These are phyloP conservation scores for Rhyacichthys aspro DNA, from an alignment of 2,797 vertebrate species.

Conservation along the genomic window DNA sequence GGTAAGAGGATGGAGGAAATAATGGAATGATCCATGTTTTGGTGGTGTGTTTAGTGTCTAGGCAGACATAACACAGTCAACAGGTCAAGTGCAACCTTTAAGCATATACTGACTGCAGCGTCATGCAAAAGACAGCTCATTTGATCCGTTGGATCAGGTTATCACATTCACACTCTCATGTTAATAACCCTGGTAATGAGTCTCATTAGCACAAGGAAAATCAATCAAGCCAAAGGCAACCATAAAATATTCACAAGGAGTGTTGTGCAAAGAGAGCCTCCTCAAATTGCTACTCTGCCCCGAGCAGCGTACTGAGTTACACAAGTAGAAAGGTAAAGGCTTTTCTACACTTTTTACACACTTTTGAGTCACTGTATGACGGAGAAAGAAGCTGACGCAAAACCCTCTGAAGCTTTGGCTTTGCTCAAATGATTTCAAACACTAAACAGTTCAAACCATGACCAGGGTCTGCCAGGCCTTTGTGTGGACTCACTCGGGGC, in stretches of 20 bases:
- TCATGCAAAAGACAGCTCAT: conserved; percentile 49
- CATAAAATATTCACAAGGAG: conserved; percentile 78
- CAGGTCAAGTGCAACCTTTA: conserved; percentile 61
- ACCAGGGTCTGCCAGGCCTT: too few relatives aligned
- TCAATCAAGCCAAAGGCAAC: conserved; percentile 74
- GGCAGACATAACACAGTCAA: conserved; percentile 16
- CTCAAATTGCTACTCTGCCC: conserved; percentile 41
- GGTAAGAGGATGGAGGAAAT: conserved; percentile 43
- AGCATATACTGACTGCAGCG: conserved; percentile 12
- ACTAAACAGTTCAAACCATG: neutral
- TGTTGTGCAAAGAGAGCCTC: conserved; percentile 51
- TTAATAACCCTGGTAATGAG: conserved; percentile 82
- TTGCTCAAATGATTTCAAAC: neutral
- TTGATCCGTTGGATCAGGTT: conserved; percentile 66
- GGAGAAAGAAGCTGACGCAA: too few relatives aligned
- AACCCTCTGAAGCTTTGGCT: neutral
- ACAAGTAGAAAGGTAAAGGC: neutral
- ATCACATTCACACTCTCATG: conserved; percentile 63
- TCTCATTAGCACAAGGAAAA: conserved; percentile 81
- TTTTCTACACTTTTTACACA: too few relatives aligned
- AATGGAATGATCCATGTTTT: conserved; percentile 30
- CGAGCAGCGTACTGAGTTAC: conserved; percentile 48
- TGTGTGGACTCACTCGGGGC: neutral
- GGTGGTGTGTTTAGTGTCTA: conserved; percentile 24
- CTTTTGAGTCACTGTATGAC: too few relatives aligned